These are phyloP conservation scores for Bradypodion ventrale DNA, from an alignment of 2,797 vertebrate genomes.

Conservation along the genomic window DNA sequence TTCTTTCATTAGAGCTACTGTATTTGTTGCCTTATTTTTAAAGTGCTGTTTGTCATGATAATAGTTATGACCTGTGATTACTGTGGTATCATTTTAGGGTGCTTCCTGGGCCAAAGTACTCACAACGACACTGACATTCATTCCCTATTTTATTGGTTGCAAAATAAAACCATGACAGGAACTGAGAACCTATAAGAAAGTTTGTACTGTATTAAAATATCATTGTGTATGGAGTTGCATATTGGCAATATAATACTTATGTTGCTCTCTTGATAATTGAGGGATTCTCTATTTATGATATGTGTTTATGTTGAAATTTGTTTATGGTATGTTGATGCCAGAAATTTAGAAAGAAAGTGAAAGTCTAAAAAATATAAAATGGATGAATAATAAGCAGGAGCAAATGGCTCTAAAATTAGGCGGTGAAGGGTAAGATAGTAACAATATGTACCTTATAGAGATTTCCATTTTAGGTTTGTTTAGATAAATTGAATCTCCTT, in stretches of 20 bases:
- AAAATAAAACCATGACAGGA: background rate
- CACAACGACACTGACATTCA: background rate
- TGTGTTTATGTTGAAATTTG: background rate
- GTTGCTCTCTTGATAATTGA: conserved; percentile 11
- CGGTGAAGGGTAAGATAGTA: conserved; percentile 30
- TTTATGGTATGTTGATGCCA: conserved; percentile 23
- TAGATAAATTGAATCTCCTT: conserved; percentile 43
- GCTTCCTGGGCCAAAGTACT: background rate
- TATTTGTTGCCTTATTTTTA: background rate
- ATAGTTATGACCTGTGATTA: background rate
- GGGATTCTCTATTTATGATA: no score
- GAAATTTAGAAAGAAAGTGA: conserved; percentile 29
- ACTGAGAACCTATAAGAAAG: background rate
- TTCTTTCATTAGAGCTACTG: background rate
- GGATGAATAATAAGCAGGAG: conserved; percentile 19
- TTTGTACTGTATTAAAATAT: background rate
- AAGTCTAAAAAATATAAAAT: background rate
- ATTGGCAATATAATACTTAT: background rate
- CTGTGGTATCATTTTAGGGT: background rate
- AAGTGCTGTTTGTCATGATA: background rate
- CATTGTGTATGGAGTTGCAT: conserved; percentile 24
- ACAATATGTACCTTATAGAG: background rate
- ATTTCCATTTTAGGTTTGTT: conserved; percentile 45
- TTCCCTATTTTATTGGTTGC: background rate
- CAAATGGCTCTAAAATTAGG: conserved; percentile 26